Conservation (phyloP, 2,888 invertebrate species). For the Eilema griseolum region DNA sequence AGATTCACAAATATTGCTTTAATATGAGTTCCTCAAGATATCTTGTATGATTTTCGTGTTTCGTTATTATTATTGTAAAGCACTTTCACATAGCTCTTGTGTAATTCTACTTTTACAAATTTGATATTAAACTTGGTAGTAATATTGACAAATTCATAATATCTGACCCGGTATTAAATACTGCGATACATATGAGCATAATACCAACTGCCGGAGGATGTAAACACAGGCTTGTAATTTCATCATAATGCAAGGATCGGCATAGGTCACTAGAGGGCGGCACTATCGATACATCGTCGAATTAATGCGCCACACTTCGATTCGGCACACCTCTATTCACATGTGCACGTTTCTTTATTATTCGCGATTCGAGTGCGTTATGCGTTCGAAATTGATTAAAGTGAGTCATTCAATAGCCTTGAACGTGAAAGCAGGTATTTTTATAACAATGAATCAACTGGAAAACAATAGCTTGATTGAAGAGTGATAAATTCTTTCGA, state of each 20-base stretch:
- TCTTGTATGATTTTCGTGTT: neutral
- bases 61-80: neutral
- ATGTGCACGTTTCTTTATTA: slow-evolving; percentile 45
- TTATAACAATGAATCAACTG: slow-evolving; percentile 6
- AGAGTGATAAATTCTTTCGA: neutral
- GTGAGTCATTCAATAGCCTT: slow-evolving; percentile 24
- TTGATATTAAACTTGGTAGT: neutral
- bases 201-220: slow-evolving; percentile 15
- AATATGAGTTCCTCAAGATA: neutral
- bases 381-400: slow-evolving; percentile 32
- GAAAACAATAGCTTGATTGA: neutral
- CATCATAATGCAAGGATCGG: slow-evolving; percentile 39
- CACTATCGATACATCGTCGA: slow-evolving; percentile 39
- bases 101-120: neutral
- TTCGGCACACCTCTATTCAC: slow-evolving; percentile 46
- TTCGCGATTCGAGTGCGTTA: slow-evolving; percentile 33
- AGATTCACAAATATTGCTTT: no score
- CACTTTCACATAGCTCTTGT: neutral
- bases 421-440: slow-evolving; percentile 18
- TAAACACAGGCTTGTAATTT: slow-evolving; percentile 29
- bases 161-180: neutral
- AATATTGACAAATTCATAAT: neutral
- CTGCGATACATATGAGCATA: neutral
- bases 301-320: slow-evolving; percentile 56
- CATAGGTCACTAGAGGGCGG: slow-evolving; percentile 52